Evolutionary conservation across 2,888 invertebrate species (phyloP).

Genomic region (Azorinus chamasolen): DNA sequence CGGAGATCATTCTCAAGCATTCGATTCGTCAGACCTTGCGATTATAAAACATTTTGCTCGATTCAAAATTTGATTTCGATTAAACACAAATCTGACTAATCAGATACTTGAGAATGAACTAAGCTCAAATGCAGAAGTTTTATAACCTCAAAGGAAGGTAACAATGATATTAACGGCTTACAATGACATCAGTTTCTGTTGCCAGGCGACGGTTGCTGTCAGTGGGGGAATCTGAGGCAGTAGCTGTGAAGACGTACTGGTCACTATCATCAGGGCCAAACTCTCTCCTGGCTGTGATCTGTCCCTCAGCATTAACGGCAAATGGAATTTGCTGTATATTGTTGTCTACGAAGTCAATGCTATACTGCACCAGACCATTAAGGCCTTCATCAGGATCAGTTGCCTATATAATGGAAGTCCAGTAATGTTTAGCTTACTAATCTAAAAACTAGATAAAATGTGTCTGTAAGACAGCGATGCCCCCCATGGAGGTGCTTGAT

Average conservation of each 20-base stretch:
- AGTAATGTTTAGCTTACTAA: not conserved
- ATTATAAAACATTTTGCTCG: too few species aligned
- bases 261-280: constrained; percentile 38
- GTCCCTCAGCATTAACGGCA: constrained; percentile 41
- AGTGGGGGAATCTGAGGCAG: constrained; percentile 57
- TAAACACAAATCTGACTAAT: too few species aligned
- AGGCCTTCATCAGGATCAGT: constrained; percentile 63
- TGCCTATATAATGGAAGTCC: constrained; percentile 49
- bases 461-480: too few species aligned
- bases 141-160: too few species aligned
- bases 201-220: constrained; percentile 6
- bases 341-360: constrained; percentile 26
- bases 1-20: too few species aligned
- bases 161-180: constrained; percentile 52
- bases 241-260: constrained; percentile 62
- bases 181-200: constrained; percentile 56
- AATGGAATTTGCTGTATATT: constrained; percentile 50
- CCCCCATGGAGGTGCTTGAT: too few species aligned
- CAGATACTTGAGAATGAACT: too few species aligned
- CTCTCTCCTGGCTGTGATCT: constrained; percentile 44
- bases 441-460: too few species aligned
- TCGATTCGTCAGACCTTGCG: too few species aligned
- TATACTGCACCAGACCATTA: constrained; percentile 63
- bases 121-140: too few species aligned
- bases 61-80: too few species aligned